These are phyloP conservation scores for Melanargia galathea DNA, from an alignment of 2,888 invertebrate species.

Conservation along the genomic window DNA sequence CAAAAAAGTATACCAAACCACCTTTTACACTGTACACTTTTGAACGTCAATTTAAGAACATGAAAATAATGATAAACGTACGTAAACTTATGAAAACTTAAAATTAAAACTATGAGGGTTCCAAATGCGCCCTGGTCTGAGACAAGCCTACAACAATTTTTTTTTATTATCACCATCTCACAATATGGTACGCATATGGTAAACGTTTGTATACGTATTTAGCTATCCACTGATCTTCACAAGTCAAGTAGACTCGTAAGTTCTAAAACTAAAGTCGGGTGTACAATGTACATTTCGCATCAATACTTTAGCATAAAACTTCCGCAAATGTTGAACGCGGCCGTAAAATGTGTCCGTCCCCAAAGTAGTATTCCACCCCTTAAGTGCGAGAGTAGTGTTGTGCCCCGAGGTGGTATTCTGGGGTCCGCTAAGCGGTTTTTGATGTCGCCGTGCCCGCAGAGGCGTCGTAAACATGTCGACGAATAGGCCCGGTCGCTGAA, in stretches of 20 bases:
- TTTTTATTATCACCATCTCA: too few species aligned
- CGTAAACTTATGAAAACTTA: too few species aligned
- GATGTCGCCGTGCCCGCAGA: conserved; percentile 42
- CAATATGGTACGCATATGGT: too few species aligned
- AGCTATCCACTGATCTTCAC: too few species aligned
- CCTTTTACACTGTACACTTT: too few species aligned
- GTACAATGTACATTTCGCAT: background rate
- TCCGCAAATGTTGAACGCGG: conserved; percentile 56
- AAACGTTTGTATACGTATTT: too few species aligned
- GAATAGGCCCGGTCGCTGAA: conserved; percentile 23
- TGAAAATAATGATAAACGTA: too few species aligned
- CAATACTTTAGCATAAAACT: conserved; percentile 19
- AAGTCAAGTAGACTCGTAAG: background rate
- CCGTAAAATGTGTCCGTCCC: conserved; percentile 50
- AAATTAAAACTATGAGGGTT: too few species aligned
- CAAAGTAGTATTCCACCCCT: conserved; percentile 56
- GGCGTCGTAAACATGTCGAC: conserved; percentile 39
- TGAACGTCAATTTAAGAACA: too few species aligned
- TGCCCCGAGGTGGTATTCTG: conserved; percentile 40
- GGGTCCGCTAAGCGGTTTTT: conserved; percentile 50
- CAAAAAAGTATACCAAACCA: too few species aligned
- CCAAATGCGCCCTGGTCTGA: too few species aligned
- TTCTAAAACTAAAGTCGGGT: background rate
- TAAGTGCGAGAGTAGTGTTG: conserved; percentile 13
- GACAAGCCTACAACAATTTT: too few species aligned